Base-by-base conservation (phyloP, 2,113 vertebrate species). In the Chaetops frenatus region DNA sequence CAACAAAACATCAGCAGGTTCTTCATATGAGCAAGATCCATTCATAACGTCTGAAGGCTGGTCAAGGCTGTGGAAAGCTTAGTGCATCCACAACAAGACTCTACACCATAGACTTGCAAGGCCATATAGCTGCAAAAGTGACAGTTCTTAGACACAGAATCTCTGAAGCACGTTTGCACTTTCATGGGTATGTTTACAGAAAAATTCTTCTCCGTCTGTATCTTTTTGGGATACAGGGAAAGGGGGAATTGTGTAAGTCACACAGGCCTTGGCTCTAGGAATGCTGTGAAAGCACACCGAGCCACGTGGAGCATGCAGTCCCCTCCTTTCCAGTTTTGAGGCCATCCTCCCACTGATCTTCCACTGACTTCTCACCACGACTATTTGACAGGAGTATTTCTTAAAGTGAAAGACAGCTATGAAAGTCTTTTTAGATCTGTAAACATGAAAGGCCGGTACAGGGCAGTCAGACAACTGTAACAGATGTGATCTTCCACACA, bases 171-270 rank as follows among this genome's bases (percentile, higher is more conserved):
- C 12, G 15, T 24, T 60, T 19, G 12, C 10, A 35, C 12, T 42
- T 61, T 6, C 25, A 70, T 25, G 15, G 15, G 6, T 20, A 20
- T 35, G 36, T 22, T 33, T 51, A 29, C 21, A 51, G 31, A 44
- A 10, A 60, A 60, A 19, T 42, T 23, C 15, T 17, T 12, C 24
- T 9, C 12, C 15, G 2, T 3, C 3, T 70, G 14, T 24, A 10
- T 29, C 5, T 18, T 70, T 50, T 20, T 22, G 7, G 65, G 45
- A 51, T 24, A 24, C 9, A 29, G 4, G 12, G 50, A 35, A 51
- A 60, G 11, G 1, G 4, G 15, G 9, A 62, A 40, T 17, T 7
- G 29, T 10, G 0, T 16, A 7, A 40, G 13, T 17, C 3, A 1
- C 29, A 42, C 4, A 3, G 29, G 23, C 18, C 36, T 35, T 42